Percentiles rank a stretch among this genome's conserved stretches.
Evolutionary conservation across 2,797 vertebrate genomes (phyloP).

Genomic region (Xerus rutilus): DNA sequence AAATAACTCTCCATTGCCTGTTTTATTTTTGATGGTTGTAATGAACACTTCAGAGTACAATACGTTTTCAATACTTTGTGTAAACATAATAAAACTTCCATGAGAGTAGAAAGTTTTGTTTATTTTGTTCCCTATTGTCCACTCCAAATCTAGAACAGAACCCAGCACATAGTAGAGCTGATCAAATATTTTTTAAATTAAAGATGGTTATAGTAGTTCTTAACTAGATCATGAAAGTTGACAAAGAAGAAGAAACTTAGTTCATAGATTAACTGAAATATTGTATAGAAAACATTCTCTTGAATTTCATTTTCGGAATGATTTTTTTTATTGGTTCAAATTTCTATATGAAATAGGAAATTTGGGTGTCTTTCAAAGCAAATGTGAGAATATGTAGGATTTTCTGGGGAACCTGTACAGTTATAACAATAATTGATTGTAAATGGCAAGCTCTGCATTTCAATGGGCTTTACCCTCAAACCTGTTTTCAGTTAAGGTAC

Average conservation of each 20-base stretch:
- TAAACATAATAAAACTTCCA: neutral
- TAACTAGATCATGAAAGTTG: neutral
- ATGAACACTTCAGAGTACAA: neutral
- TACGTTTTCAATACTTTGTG: neutral
- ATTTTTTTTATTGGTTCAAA: neutral
- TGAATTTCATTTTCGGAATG: neutral
- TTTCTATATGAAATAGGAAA: neutral
- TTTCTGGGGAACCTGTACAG: neutral
- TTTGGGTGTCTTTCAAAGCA: neutral
- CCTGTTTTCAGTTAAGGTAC: neutral
- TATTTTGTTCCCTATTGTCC: neutral
- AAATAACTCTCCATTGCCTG: neutral
- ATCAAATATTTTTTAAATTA: neutral
- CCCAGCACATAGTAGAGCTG: neutral
- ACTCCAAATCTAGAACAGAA: neutral
- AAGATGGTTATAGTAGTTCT: neutral
- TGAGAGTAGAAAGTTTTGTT: neutral
- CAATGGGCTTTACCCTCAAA: neutral
- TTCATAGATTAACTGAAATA: neutral
- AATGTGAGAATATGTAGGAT: neutral
- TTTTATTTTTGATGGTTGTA: neutral
- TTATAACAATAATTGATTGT: neutral
- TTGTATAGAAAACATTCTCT: neutral
- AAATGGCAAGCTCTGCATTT: neutral
- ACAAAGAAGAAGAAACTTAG: neutral